A percentile compares a stretch with the other conserved stretches of the same genome.
These are phyloP conservation scores for Lasioglossum leucozonium DNA, from an alignment of 2,888 invertebrate species.

Conservation along the genomic window DNA sequence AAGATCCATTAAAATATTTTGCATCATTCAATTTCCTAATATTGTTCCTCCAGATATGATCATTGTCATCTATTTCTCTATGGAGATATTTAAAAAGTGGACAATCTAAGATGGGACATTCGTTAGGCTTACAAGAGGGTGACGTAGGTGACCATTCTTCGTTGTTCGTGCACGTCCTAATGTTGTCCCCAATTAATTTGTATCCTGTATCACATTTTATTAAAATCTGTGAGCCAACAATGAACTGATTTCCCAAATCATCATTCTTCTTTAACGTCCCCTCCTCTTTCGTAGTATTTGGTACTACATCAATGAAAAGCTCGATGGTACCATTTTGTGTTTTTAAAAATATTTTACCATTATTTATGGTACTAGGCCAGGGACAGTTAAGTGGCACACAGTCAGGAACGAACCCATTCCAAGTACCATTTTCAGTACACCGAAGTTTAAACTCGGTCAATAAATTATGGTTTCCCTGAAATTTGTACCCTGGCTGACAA, in stretches of 20 bases:
- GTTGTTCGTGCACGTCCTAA: conserved; percentile 86
- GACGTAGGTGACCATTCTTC: conserved; percentile 87
- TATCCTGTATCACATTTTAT: conserved; percentile 86
- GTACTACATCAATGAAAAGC: conserved; percentile 19
- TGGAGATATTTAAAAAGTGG: conserved; percentile 63
- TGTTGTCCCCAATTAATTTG: conserved; percentile 85
- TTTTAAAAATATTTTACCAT: conserved; percentile 68
- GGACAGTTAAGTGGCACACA: conserved; percentile 83
- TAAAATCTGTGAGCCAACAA: conserved; percentile 67
- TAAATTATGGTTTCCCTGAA: conserved; percentile 67
- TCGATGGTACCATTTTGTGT: conserved; percentile 45
- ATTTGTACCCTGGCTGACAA: conserved; percentile 76
- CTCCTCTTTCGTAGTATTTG: background rate
- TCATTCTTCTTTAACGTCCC: background rate
- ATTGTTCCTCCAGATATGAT: conserved; percentile 12
- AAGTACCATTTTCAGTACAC: conserved; percentile 87
- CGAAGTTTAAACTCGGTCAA: conserved; percentile 71
- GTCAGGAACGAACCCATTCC: conserved; percentile 87
- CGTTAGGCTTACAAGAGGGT: conserved; percentile 85
- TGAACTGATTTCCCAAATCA: conserved; percentile 45
- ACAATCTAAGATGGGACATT: conserved; percentile 69
- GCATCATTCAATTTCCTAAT: background rate
- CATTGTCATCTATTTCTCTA: conserved; percentile 4
- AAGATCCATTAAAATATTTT: conserved; percentile 35
- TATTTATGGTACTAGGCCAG: conserved; percentile 62